Evolutionary conservation across 2,797 vertebrate genomes (phyloP).

Genomic region (Babyrousa celebensis): DNA sequence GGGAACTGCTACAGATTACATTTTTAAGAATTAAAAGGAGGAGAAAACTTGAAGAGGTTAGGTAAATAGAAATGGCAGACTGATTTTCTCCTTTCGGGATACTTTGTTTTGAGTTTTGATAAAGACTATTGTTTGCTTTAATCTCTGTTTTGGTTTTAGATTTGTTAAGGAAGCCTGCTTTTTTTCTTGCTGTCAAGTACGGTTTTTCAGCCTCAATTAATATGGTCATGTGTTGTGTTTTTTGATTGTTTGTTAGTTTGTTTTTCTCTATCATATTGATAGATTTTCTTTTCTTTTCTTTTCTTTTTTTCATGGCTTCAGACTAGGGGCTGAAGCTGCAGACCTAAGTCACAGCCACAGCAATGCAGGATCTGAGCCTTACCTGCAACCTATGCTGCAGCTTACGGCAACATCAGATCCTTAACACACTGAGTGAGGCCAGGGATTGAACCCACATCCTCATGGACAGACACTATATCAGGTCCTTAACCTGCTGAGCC

Average conservation of each 20-base stretch:
- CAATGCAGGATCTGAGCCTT: too few relatives aligned
- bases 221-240: background rate
- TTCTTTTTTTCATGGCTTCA: too few relatives aligned
- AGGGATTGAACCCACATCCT: too few relatives aligned
- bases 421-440: too few relatives aligned
- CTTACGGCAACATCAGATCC: too few relatives aligned
- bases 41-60: background rate
- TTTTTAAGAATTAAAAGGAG: conserved; percentile 50
- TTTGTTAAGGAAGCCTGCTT: background rate
- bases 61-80: background rate
- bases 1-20: background rate
- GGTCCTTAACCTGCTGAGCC: too few relatives aligned
- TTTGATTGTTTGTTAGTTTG: background rate
- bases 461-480: too few relatives aligned
- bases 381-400: too few relatives aligned
- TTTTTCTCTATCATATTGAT: background rate
- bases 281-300: too few relatives aligned
- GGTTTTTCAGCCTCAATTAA: background rate
- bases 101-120: conserved; percentile 46
- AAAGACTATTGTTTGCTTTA: conserved; percentile 30
- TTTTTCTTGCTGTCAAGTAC: background rate
- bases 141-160: conserved; percentile 35
- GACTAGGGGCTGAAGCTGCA: too few relatives aligned
- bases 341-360: too few relatives aligned
- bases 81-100: background rate